Conservation (phyloP, 2,113 vertebrate species). For the Takifugu flavidus region DNA sequence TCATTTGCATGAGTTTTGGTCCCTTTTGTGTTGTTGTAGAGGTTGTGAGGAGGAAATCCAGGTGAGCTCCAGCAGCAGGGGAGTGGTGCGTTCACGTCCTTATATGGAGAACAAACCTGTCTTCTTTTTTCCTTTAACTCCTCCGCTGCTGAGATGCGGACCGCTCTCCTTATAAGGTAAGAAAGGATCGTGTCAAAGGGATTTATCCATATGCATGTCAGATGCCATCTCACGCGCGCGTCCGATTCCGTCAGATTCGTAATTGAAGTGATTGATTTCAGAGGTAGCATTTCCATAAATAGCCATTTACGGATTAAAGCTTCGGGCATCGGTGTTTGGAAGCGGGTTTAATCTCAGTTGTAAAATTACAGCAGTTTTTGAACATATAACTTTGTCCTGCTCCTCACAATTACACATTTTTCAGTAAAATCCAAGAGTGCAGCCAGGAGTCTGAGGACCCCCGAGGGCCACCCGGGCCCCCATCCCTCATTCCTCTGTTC, state of each 20-base stretch:
- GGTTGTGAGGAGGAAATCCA: slow-evolving; percentile 7
- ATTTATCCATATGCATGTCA: slow-evolving; percentile 3
- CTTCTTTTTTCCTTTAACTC: slow-evolving; percentile 8
- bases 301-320: no score
- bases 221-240: background rate
- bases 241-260: background rate
- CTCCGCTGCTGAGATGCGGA: slow-evolving; percentile 21
- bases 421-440: background rate
- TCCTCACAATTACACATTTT: background rate
- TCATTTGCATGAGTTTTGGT: background rate
- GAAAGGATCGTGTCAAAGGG: slow-evolving; percentile 1
- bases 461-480: background rate
- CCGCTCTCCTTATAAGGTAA: slow-evolving; percentile 65
- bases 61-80: slow-evolving; percentile 34
- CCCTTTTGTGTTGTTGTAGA: background rate
- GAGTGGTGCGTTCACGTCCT: slow-evolving; percentile 38
- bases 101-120: slow-evolving; percentile 65
- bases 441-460: background rate
- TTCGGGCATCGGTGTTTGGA: no score
- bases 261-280: background rate
- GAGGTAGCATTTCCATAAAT: no score
- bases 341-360: no score
- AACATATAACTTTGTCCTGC: background rate
- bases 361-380: background rate
- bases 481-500: background rate